A percentile compares a stretch with the other conserved stretches of the same genome.
Conservation (phyloP, 2,888 invertebrate species). For the Falcaria lacertinaria region DNA sequence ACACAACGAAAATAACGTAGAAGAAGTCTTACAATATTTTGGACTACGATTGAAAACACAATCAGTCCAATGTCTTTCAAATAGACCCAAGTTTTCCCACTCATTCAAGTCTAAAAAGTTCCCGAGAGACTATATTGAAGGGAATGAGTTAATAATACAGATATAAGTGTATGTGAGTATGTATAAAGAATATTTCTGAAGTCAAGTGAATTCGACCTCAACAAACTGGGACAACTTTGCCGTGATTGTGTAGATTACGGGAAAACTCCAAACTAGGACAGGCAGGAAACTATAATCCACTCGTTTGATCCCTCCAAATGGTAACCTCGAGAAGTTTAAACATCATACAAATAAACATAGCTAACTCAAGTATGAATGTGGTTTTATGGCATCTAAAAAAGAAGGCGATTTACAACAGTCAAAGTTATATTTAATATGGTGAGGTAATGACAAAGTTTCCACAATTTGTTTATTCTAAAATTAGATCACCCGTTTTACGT, state of each 20-base stretch:
- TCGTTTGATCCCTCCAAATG: slow-evolving; percentile 6
- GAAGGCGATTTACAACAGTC: background rate
- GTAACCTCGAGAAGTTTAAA: slow-evolving; percentile 12
- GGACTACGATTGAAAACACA: slow-evolving; percentile 4
- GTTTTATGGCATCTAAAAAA: background rate
- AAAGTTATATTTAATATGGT: background rate
- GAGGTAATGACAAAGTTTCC: background rate
- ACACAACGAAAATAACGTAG: slow-evolving; percentile 6
- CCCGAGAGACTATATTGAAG: slow-evolving; percentile 5
- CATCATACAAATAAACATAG: slow-evolving; percentile 13
- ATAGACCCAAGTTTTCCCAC: slow-evolving; percentile 9
- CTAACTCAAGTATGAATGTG: background rate
- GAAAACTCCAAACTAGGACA: slow-evolving; percentile 4
- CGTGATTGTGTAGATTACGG: background rate
- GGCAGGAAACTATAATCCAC: slow-evolving; percentile 7
- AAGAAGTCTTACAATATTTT: slow-evolving; percentile 10
- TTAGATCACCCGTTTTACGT: too few species aligned
- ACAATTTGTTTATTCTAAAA: too few species aligned
- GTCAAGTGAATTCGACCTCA: background rate
- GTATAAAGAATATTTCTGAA: background rate
- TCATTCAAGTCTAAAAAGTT: slow-evolving; percentile 22
- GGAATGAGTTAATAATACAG: background rate
- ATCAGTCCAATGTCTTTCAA: slow-evolving; percentile 20
- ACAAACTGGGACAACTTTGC: background rate
- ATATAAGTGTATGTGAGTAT: background rate